Evolutionary conservation across 2,797 vertebrate species (phyloP).

Genomic region (Orestias chungarensis): DNA sequence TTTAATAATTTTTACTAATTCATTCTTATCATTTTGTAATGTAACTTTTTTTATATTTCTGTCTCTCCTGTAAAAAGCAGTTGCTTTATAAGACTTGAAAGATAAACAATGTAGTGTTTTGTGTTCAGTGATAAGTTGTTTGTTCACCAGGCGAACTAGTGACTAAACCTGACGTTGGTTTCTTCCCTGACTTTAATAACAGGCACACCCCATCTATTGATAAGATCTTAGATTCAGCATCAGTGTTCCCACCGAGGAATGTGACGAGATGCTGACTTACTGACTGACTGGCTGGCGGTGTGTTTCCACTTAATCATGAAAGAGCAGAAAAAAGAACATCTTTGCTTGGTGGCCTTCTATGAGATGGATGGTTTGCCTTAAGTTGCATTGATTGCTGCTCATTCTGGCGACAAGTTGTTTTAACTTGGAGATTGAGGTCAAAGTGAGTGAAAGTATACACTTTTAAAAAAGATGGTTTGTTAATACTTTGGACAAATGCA

Average conservation of each 20-base stretch:
- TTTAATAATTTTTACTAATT: not conserved
- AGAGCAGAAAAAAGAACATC: not conserved
- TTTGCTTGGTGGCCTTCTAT: not conserved
- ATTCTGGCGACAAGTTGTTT: not conserved
- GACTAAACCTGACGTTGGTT: not conserved
- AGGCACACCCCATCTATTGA: too few species aligned
- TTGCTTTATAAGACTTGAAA: not conserved
- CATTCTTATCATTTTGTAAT: not conserved
- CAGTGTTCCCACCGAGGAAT: conserved; percentile 11
- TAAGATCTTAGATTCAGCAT: conserved; percentile 1
- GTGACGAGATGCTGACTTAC: conserved; percentile 7
- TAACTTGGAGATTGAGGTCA: not conserved
- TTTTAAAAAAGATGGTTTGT: not conserved
- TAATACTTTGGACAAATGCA: not conserved
- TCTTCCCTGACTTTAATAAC: not conserved
- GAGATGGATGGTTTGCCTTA: not conserved
- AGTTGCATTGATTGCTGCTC: not conserved
- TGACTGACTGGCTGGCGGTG: not conserved
- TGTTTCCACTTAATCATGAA: conserved; percentile 13
- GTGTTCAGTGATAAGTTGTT: not conserved
- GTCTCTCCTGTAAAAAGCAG: not conserved
- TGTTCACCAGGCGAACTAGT: not conserved
- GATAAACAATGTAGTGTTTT: not conserved
- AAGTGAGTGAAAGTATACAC: not conserved
- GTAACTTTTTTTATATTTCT: not conserved